A percentile compares a stretch with the other conserved stretches of the same genome.
These are phyloP conservation scores for Drosophila gunungcola DNA, from an alignment of 1,140 invertebrate genomes.

Conservation along the genomic window DNA sequence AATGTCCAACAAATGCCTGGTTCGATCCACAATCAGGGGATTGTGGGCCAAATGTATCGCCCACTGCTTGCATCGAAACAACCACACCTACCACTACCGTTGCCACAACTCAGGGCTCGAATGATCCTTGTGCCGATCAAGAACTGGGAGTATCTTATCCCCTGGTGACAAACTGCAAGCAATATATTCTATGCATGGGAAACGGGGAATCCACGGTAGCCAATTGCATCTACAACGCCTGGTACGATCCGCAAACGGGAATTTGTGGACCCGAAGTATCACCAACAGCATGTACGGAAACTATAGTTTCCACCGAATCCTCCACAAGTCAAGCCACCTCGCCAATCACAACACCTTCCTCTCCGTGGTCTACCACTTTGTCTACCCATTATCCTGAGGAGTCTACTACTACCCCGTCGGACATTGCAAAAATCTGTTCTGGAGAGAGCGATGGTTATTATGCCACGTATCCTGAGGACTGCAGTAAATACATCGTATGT, in stretches of 20 bases:
- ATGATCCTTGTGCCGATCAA: constrained; percentile 42
- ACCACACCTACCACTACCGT: constrained; percentile 13
- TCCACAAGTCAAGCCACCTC: constrained; percentile 10
- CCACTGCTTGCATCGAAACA: constrained; percentile 46
- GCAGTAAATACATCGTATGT: constrained; percentile 66
- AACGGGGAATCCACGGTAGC: constrained; percentile 41
- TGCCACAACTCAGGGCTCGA: constrained; percentile 10
- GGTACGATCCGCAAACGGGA: constrained; percentile 60
- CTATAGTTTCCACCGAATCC: neutral
- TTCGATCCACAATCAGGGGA: constrained; percentile 53
- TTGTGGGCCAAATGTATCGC: constrained; percentile 60
- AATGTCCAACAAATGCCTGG: constrained; percentile 58
- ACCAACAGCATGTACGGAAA: constrained; percentile 59
- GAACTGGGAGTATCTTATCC: constrained; percentile 50
- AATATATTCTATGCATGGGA: constrained; percentile 65
- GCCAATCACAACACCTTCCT: neutral
- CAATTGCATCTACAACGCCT: constrained; percentile 61
- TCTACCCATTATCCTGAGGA: neutral
- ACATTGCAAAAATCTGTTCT: constrained; percentile 31
- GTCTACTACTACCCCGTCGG: constrained; percentile 9
- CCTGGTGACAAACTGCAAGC: constrained; percentile 40
- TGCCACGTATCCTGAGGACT: constrained; percentile 61
- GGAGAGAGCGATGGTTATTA: constrained; percentile 32
- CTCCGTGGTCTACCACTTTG: constrained; percentile 1
- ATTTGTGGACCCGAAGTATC: constrained; percentile 53